Base-by-base conservation (phyloP, 2,113 vertebrate species). In the Aplodontia rufa region DNA sequence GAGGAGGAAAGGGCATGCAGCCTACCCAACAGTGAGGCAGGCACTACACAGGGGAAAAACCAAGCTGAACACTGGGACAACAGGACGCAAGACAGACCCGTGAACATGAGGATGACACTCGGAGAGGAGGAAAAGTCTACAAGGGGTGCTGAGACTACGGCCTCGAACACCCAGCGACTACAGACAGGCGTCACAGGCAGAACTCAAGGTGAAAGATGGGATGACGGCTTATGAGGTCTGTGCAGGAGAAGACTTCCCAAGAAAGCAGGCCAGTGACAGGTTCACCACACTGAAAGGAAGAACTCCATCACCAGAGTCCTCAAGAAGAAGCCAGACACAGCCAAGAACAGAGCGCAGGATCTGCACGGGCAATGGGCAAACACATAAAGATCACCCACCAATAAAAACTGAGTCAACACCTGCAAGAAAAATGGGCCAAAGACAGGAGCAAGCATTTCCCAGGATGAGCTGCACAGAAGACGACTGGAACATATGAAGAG, bases 31-130 rank as follows among this genome's bases (percentile, higher is more conserved):
- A 1, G 4, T 9, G 30, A 22, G 0, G 68, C 58, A 13, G 0
- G 28, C 1, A 5, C n/a, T n/a, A n/a, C n/a, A n/a, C n/a, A n/a
- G n/a, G 16, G 40, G 22, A 49, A 6, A 66, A 58, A 45, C 37
- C 5, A 11, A 24, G 32, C 26, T 6, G 20, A 26, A 22, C 1
- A 3, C 14, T 1, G 4, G 5, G 40, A 53, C 75, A 32, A 11
- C 40, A 8, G 11, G 3, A 32, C 45, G 22, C 6, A 6, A 37
- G 10, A 0, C 20, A 42, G 35, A 7, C 0, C 24, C 0, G 1
- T 0, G 0, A 3, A 22, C 0, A 19, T 26, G 68, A 12, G 12
- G 12, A 14, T 0, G 49, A 28, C 2, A 1, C 0, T n/a, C n/a
- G n/a, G n/a, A n/a, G n/a, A n/a, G n/a, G n/a, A n/a, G n/a, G n/a